phyloP scores from a whole-genome alignment of 2,113 vertebrate species.

The Pandion haliaetus region DNA sequence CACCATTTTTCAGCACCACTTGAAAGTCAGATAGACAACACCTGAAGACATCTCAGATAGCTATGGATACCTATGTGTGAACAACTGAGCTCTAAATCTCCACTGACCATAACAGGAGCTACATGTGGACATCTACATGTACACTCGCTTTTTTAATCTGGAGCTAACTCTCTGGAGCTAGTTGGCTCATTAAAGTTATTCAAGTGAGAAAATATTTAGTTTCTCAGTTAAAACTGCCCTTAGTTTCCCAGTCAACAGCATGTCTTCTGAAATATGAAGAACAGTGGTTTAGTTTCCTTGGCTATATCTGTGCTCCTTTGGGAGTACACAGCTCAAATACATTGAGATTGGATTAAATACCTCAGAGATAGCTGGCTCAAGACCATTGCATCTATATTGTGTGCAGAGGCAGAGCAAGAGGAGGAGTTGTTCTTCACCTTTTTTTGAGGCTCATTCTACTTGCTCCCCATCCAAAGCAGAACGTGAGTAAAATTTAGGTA shows the following conservation, averaged over 20 bases:
- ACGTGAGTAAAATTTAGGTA: neutral
- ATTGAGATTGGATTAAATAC: neutral
- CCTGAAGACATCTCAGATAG: neutral
- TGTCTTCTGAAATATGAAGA: neutral
- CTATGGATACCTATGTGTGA: neutral
- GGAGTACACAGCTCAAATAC: rapidly evolving
- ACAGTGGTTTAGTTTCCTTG: neutral
- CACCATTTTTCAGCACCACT: neutral
- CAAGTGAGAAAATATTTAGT: neutral
- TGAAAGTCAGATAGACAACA: neutral
- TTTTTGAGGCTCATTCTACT: neutral
- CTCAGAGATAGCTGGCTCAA: neutral
- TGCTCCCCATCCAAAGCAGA: neutral
- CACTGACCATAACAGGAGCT: neutral
- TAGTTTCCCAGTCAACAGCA: neutral
- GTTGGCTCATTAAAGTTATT: neutral
- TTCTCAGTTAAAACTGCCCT: neutral
- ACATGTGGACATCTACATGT: neutral
- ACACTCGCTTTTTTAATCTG: neutral
- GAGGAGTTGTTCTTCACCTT: neutral
- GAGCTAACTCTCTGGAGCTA: neutral
- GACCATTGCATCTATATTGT: neutral
- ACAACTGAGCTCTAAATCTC: neutral
- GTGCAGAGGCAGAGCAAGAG: neutral
- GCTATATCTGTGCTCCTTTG: neutral